A percentile compares a stretch with the other conserved stretches of the same genome.
phyloP scores from a whole-genome alignment of 2,113 vertebrate genomes.

The Rhinolophus ferrumequinum region DNA sequence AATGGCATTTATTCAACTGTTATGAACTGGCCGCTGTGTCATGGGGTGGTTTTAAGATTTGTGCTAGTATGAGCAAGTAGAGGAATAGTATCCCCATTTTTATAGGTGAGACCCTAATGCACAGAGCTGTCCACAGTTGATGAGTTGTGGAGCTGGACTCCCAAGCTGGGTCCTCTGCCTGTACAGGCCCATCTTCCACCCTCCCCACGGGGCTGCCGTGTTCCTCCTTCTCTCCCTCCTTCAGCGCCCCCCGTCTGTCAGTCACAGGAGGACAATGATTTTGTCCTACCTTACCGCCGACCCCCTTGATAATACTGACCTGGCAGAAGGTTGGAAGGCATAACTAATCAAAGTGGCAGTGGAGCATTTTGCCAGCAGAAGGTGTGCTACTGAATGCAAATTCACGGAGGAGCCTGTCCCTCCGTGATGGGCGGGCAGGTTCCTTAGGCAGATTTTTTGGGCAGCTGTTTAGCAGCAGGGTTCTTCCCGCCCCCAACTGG shows the following conservation, averaged over 20 bases:
- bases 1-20: neutral
- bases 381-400: conserved; percentile 1
- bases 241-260: neutral
- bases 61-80: neutral
- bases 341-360: conserved; percentile 52
- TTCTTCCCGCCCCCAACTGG: neutral
- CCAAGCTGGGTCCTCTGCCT: neutral
- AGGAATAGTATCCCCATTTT: neutral
- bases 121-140: neutral
- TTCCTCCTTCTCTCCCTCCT: neutral
- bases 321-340: conserved; percentile 10
- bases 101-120: neutral
- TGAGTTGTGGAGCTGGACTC: too few species aligned
- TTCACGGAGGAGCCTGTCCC: neutral
- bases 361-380: conserved; percentile 19
- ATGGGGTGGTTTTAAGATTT: neutral
- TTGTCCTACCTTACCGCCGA: conserved; percentile 32
- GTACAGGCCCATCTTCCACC: fast-evolving
- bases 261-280: conserved; percentile 4
- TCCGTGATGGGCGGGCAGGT: neutral
- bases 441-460: neutral
- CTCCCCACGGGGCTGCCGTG: fast-evolving
- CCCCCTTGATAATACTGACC: conserved; percentile 47
- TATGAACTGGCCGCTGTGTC: neutral
- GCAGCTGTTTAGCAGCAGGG: neutral